These are phyloP conservation scores for Sitta europaea DNA, from an alignment of 2,113 vertebrate species.

Conservation along the genomic window DNA sequence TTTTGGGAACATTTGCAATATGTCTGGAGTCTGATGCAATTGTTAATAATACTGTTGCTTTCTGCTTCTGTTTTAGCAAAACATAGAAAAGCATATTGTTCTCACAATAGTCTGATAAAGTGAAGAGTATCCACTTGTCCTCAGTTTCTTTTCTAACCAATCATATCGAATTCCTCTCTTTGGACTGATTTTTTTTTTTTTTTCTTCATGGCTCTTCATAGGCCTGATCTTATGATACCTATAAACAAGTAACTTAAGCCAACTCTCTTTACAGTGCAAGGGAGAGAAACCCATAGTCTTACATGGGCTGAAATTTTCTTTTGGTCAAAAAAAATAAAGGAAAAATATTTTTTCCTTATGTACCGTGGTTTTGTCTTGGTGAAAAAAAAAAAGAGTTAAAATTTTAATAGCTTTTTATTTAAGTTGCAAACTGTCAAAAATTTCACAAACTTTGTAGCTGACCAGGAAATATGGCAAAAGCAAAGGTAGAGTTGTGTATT, in stretches of 20 bases:
- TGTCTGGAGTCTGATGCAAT: background rate
- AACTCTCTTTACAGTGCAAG: background rate
- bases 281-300: background rate
- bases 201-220: background rate
- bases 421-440: background rate
- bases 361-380: background rate
- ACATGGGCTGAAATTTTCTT: background rate
- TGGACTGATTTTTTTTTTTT: background rate
- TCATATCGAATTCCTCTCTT: background rate
- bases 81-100: background rate
- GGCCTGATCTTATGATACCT: background rate
- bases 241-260: background rate
- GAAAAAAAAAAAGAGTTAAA: background rate
- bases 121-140: background rate
- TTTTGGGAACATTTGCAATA: background rate
- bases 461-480: background rate
- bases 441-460: background rate
- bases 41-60: background rate
- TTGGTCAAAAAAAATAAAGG: background rate
- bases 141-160: background rate
- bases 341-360: background rate
- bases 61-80: background rate
- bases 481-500: background rate
- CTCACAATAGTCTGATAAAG: background rate
- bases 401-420: background rate